A percentile compares a stretch with the other conserved stretches of the same genome.
These are phyloP conservation scores for Garra rufa DNA, from an alignment of 2,113 vertebrate species.

Conservation along the genomic window DNA sequence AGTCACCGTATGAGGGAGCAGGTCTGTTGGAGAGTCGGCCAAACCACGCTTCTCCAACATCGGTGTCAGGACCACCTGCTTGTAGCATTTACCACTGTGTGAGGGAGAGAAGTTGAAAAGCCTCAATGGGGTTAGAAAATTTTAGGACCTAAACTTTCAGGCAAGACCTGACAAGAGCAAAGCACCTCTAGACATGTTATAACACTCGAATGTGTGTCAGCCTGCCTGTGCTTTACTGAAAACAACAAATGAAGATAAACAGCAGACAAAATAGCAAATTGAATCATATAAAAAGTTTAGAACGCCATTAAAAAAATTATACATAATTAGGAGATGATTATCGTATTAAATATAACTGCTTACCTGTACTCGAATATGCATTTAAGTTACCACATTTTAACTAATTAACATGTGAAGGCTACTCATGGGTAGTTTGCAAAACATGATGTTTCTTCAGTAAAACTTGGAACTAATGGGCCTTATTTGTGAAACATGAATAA, in stretches of 20 bases:
- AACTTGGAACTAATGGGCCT: neutral
- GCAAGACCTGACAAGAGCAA: conserved; percentile 22
- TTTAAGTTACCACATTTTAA: neutral
- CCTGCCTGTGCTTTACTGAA: neutral
- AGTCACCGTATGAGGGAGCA: conserved; percentile 90
- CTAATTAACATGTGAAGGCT: neutral
- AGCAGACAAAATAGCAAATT: neutral
- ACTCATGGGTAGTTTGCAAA: neutral
- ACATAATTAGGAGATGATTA: neutral
- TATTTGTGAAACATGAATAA: neutral
- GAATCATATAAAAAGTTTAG: neutral
- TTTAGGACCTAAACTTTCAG: conserved; percentile 2
- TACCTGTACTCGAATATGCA: neutral
- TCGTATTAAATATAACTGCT: neutral
- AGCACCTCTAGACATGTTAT: neutral
- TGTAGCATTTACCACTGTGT: conserved; percentile 91
- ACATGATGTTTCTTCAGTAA: neutral
- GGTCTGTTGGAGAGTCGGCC: conserved; percentile 83
- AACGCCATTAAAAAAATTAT: neutral
- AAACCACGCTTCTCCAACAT: conserved; percentile 89
- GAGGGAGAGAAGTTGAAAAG: neutral
- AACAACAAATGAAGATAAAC: conserved; percentile 12
- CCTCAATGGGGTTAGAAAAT: neutral
- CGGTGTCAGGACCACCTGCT: conserved; percentile 90
- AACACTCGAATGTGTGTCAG: neutral